Evolutionary conservation across 2,113 vertebrate species (phyloP).

Genomic region (Malurus alboscapulatus): DNA sequence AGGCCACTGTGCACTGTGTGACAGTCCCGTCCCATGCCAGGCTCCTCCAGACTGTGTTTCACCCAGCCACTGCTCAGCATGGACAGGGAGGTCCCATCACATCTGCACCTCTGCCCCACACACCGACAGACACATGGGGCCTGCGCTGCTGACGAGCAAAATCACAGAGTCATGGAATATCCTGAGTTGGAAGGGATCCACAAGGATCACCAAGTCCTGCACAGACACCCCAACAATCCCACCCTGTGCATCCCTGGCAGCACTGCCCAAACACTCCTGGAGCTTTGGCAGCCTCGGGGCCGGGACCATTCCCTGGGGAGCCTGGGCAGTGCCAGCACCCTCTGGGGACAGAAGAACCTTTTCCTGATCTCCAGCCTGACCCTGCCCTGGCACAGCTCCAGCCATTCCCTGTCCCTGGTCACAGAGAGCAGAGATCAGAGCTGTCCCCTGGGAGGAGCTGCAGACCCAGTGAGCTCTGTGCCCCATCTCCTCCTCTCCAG

Average conservation of each 20-base stretch:
- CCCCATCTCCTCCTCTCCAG: background rate
- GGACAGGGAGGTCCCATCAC: background rate
- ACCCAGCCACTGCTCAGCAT: background rate
- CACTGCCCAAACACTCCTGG: accelerated
- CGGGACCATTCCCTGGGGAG: background rate
- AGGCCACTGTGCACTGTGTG: accelerated
- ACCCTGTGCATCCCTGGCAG: background rate
- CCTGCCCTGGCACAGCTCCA: background rate
- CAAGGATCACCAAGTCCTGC: background rate
- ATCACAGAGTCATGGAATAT: background rate
- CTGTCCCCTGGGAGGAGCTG: background rate
- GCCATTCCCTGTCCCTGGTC: accelerated
- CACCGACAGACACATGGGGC: accelerated
- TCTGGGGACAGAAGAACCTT: background rate
- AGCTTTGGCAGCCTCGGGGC: background rate
- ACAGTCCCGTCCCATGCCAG: background rate
- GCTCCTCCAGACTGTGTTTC: background rate
- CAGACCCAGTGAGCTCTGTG: background rate
- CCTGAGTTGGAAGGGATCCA: background rate
- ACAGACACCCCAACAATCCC: background rate
- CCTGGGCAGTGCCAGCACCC: background rate
- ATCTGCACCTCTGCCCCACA: background rate
- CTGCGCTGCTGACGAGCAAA: background rate
- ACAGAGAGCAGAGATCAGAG: background rate
- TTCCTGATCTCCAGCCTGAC: accelerated